phyloP scores from a whole-genome alignment of 1,140 invertebrate genomes.

The Macrosteles quadrilineatus region DNA sequence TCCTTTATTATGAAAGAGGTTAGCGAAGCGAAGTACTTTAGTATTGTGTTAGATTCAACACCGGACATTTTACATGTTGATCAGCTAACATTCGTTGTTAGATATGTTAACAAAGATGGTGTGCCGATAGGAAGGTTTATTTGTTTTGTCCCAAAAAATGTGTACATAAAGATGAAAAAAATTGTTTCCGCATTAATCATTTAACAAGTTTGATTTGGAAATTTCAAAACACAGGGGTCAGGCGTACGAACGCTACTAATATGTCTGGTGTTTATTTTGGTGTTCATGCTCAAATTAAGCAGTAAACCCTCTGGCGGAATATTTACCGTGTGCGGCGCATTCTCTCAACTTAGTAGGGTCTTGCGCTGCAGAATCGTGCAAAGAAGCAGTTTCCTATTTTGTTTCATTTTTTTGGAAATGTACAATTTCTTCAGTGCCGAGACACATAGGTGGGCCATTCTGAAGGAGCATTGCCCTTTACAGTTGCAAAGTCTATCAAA shows the following conservation, averaged over 20 bases:
- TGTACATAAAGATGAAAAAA: constrained; percentile 23
- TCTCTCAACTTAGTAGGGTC: too few relatives aligned
- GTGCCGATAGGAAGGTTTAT: constrained; percentile 25
- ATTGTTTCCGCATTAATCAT: constrained; percentile 23
- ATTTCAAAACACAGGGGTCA: constrained; percentile 40
- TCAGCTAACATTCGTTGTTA: too few relatives aligned
- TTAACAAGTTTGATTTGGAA: constrained; percentile 31
- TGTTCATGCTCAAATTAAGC: constrained; percentile 44
- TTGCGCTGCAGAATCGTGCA: too few relatives aligned
- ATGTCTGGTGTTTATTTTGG: constrained; percentile 43
- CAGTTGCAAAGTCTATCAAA: constrained; percentile 13
- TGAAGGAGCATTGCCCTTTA: constrained; percentile 18
- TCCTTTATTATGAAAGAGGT: constrained; percentile 34
- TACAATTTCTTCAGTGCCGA: constrained; percentile 12
- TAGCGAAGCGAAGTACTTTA: constrained; percentile 42
- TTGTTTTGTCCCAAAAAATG: constrained; percentile 19
- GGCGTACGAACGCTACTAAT: constrained; percentile 41
- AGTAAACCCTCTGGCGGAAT: constrained; percentile 41
- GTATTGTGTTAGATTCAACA: too few relatives aligned
- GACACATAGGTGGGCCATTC: too few relatives aligned
- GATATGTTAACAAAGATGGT: constrained; percentile 38
- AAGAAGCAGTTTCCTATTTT: constrained; percentile 7
- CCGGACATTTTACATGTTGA: too few relatives aligned
- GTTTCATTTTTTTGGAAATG: neutral
- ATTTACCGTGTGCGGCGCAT: constrained; percentile 45